Evolutionary conservation across 1,140 invertebrate genomes (phyloP), one percentile per base, ranked within the genome.

Genomic region (Saccostrea glomerata): DNA sequence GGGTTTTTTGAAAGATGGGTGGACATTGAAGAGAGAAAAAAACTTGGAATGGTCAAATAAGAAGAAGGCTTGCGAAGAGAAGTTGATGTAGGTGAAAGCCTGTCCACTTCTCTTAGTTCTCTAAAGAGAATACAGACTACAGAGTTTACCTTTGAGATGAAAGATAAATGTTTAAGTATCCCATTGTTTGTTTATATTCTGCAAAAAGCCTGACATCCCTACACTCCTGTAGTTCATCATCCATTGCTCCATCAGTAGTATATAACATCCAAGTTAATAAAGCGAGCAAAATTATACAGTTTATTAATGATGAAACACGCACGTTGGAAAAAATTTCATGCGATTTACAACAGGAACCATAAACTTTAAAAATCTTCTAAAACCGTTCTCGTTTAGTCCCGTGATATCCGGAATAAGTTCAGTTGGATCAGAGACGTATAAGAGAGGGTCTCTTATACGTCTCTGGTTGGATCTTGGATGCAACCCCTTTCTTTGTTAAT

Each of bases 151-250:
- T 56, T 13, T 56, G 40, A 56, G 83, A 84, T 7, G 3, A 55
- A 2, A 25, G 56, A 56, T 56, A 54, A 84, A 55, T 84, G 23
- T 56, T 84, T 23, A 84, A 56, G 23, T 84, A 84, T 84, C 83
- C 83, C 56, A 84, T 55, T 77, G 70, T 77, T 15, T 25, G 70
- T 36, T 77, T 77, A 36, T 77, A 77, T 30, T 77, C 70, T 17
- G 70, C 70, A 36, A 30, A 77, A 30, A 77, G 70, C 30, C 23
- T 77, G 13, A 77, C 70, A 15, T 77, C 70, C 25, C 25, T 11
- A 30, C 70, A 77, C 9, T 36, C 30, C 7, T 40, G 7, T 15
- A 30, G 25, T 30, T 13, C 30, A 30, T 11, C 11, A 2, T 77
- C 25, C 70, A 77, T 77, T 20, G 17, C n/a, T 63, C 58, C 47